Conservation (phyloP, 2,113 vertebrate species). For the Tachysurus fulvidraco region DNA sequence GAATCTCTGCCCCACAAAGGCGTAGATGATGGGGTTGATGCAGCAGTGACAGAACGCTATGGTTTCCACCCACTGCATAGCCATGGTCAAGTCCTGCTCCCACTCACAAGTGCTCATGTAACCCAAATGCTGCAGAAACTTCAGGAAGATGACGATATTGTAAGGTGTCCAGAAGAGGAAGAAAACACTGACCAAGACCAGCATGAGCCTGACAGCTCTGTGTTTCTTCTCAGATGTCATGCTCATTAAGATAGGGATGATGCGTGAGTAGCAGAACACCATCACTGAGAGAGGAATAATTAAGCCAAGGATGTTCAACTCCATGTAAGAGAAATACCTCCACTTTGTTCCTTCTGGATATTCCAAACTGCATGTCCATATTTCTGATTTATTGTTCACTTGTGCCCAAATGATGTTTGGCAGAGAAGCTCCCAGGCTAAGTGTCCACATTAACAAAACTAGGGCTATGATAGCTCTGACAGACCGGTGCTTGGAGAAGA, state of each 20-base stretch:
- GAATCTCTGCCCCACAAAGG: slow-evolving; percentile 74
- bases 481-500: slow-evolving; percentile 68
- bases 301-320: slow-evolving; percentile 78
- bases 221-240: slow-evolving; percentile 76
- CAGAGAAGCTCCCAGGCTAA: slow-evolving; percentile 69
- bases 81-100: neutral
- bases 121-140: neutral
- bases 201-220: slow-evolving; percentile 77
- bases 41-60: slow-evolving; percentile 74
- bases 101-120: neutral
- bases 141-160: slow-evolving; percentile 69
- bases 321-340: slow-evolving; percentile 66
- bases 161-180: slow-evolving; percentile 84
- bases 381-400: neutral
- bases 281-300: slow-evolving; percentile 78
- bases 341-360: slow-evolving; percentile 46
- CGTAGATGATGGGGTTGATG: slow-evolving; percentile 76
- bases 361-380: slow-evolving; percentile 54
- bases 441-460: slow-evolving; percentile 60
- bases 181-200: slow-evolving; percentile 74
- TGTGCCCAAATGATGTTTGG: slow-evolving; percentile 69
- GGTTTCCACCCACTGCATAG: slow-evolving; percentile 56
- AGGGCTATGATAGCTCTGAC: slow-evolving; percentile 57
- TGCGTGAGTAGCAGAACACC: slow-evolving; percentile 76
- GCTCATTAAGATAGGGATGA: slow-evolving; percentile 73